Evolutionary conservation across 2,113 vertebrate genomes (phyloP), one percentile per base, ranked within the genome.

Genomic region (Pelobates fuscus): DNA sequence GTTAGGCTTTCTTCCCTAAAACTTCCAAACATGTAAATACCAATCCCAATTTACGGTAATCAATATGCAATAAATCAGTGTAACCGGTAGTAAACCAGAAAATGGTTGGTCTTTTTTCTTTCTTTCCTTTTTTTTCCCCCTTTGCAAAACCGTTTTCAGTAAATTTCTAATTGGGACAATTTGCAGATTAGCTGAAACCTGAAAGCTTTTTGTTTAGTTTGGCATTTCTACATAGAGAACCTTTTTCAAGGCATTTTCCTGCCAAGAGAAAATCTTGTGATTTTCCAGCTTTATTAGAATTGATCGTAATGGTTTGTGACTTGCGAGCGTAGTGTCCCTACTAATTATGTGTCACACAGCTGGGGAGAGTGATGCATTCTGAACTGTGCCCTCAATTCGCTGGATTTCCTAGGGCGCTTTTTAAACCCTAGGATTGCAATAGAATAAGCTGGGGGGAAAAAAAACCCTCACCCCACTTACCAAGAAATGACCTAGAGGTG

Each of bases 301-400:
- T 63, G 58, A 71, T 49, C 2, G 46, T 58, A 71, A 62, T 62
- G 70, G 21, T 24, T 71, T 62, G 57, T 69, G 67, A 69, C 49
- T 24, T 11, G 17, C 15, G 44, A 49, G 44, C 4, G 12, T 1
- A 1, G 2, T 3, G 44, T 49, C 44, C n/a, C 44, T 49, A 49
- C 44, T 18, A 49, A 49, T 49, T 49, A 7, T 20, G 27, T 60
- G 37, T 71, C 23, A 4, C 18, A n/a, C 5, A 18, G 20, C 61
- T 41, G 20, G 30, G 44, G 44, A 49, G 44, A 49, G 15, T 49
- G 12, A 49, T 49, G 44, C 15, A 1, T 3, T 49, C 17, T 49
- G 44, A 49, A 14, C 1, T 49, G 2, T 49, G 44, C 10, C 44
- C 44, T 49, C 44, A 14, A 14, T 49, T 1, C 44, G 1, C 17